Evolutionary conservation across 2,888 invertebrate genomes (phyloP).

Genomic region (Disparrhopalites patrizii): DNA sequence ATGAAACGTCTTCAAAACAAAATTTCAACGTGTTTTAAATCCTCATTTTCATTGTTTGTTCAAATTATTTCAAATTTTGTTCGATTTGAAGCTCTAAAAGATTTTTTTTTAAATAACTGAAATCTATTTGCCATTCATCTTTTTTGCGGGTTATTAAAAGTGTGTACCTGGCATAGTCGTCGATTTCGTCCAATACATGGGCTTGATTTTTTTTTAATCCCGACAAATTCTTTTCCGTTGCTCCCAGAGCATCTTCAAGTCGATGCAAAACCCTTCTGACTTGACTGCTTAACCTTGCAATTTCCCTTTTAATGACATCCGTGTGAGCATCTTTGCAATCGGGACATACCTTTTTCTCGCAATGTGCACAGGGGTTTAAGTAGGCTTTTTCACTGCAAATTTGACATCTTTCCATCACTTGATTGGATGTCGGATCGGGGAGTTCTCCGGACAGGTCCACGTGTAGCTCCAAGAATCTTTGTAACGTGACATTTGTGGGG

Average conservation of each 20-base stretch:
- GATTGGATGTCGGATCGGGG: conserved; percentile 85
- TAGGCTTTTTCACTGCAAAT: conserved; percentile 91
- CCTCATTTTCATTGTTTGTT: background rate
- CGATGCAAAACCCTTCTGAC: conserved; percentile 82
- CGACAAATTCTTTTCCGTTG: conserved; percentile 83
- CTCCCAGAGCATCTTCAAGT: conserved; percentile 75
- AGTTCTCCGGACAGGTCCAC: conserved; percentile 67
- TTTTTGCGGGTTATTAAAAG: too few relatives aligned
- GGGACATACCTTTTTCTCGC: conserved; percentile 94
- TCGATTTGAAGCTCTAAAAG: too few relatives aligned
- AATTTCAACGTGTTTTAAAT: too few relatives aligned
- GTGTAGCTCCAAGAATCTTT: conserved; percentile 89
- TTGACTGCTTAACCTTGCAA: conserved; percentile 82
- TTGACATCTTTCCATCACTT: conserved; percentile 88
- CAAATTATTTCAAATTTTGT: too few relatives aligned
- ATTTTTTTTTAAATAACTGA: too few relatives aligned
- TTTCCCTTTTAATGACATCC: conserved; percentile 90
- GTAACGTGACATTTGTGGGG: conserved; percentile 92
- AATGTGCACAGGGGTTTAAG: conserved; percentile 84
- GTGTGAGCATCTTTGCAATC: conserved; percentile 92
- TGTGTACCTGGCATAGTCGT: conserved; percentile 70
- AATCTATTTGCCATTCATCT: too few relatives aligned
- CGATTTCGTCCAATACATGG: conserved; percentile 87
- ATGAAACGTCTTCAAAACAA: conserved; percentile 62
- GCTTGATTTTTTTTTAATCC: conserved; percentile 84